Base-by-base conservation (phyloP, 2,113 vertebrate species). In the Leuciscus idus region DNA sequence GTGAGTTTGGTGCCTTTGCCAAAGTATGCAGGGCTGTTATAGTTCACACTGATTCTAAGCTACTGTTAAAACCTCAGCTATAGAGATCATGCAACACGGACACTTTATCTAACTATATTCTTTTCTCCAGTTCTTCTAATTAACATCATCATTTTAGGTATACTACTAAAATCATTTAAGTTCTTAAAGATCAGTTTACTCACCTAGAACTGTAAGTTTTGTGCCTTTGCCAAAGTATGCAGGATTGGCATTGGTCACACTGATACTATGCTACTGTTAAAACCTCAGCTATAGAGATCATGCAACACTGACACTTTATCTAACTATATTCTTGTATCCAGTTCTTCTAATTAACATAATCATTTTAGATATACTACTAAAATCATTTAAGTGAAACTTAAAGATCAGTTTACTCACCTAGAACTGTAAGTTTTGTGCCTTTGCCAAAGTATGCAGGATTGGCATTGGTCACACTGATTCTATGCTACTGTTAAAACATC, bases 381-480 rank as follows among this genome's bases (percentile, higher is more conserved):
- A 79, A 72, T 62, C 1, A 9, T 7, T 28, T 79, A 46, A 80
- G 33, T 33, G 1, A 26, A 26, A 26, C 15, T 68, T 50, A 75
- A 61, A 66, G n/a, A 62, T 90, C 88, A 48, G 78, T 5, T 92
- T 88, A 88, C 90, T 89, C 89, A 91, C 90, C 89, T 81, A 92
- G 84, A 87, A 92, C 90, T 9, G 86, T 91, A 9, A 92, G 83
- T 88, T 90, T 91, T 4, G 91, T 90, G 57, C 90, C 90, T 13
- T 59, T 5, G 66, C 87, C 90, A 85, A 91, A 92, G 83, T 85
- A 82, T 30, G 88, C 90, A n/a, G 64, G 93, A 0, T 92, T 46
- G 1, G 90, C 91, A 86, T 90, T 90, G 87, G 86, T 92, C 96
- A 96, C 96, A 93, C 57, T 91, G 89, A 90, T 87, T 84, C 84